Base-by-base conservation (phyloP, 2,113 vertebrate species). In the Empidonax traillii region DNA sequence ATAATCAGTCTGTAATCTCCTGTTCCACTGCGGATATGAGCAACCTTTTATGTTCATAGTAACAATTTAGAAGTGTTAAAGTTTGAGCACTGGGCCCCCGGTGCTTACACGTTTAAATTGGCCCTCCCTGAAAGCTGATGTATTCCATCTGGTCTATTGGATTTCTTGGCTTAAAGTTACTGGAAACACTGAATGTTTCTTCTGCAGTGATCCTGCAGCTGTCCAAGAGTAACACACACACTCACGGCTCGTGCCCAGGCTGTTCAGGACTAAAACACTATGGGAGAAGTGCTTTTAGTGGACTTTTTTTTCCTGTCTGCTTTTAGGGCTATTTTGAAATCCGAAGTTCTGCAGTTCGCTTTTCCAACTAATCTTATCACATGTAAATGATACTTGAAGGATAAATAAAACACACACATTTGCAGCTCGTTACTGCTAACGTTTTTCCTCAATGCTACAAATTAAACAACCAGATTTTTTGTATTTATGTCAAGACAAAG, bases 141-240 rank as follows among this genome's bases (percentile, higher is more conserved):
- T 81, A 76, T 96, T 95, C 96, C 96, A 96, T 94, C 96, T 96
- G 94, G 52, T 94, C 88, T 72, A 9, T 6, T 84, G 85, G 93
- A 85, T 92, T 93, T 95, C 85, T 94, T 97, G 96, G 93, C 95
- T 89, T 79, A 56, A 89, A 92, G 69, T 89, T 76, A 53, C 89
- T 96, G 96, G 96, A 96, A 96, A 96, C 62, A 92, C 67, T 89
- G 92, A 92, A 92, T 91, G 80, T 89, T 96, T 93, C 86, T 94
- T 92, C 85, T 92, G 68, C 76, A 90, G 76, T n/a, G 79, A 72
- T 96, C 68, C 79, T 56, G 56, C 84, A 52, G 79, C 83, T 95
- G 83, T 88, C 93, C 96, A 93, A 93, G 90, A 94, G 92, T 4
- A 93, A 90, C 9, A 72, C 0, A 2, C 72, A 55, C 43, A 19